Evolutionary conservation across 2,888 invertebrate species (phyloP).

Genomic region (Vanessa cardui): DNA sequence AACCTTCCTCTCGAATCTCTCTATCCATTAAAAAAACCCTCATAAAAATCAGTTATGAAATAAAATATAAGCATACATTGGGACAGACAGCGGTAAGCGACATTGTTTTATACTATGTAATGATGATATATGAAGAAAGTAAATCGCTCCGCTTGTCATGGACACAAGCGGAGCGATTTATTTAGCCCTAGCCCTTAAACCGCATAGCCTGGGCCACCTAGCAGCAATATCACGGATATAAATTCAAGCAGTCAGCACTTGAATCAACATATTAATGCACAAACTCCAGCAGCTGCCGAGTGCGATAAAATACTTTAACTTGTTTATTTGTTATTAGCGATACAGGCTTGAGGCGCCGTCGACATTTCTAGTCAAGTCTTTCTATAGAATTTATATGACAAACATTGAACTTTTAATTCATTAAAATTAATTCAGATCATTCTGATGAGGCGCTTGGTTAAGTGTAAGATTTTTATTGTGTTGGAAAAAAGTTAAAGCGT

Average conservation of each 20-base stretch:
- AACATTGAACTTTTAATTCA: background rate
- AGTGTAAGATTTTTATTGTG: too few relatives aligned
- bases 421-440: background rate
- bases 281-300: conserved; percentile 25
- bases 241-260: conserved; percentile 33
- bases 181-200: background rate
- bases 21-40: too few relatives aligned
- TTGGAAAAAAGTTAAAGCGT: too few relatives aligned
- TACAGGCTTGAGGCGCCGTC: conserved; percentile 12
- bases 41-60: too few relatives aligned
- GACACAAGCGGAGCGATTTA: too few relatives aligned
- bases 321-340: conserved; percentile 14
- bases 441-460: too few relatives aligned
- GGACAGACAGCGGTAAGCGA: too few relatives aligned
- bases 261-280: conserved; percentile 39
- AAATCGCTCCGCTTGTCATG: conserved; percentile 5
- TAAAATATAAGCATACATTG: too few relatives aligned
- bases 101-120: too few relatives aligned
- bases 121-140: background rate
- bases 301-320: conserved; percentile 23
- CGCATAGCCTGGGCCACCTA: conserved; percentile 23
- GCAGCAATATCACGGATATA: conserved; percentile 30
- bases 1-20: too few relatives aligned
- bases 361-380: conserved; percentile 1
- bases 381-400: conserved; percentile 2